Conservation (phyloP, 2,888 invertebrate genomes). For the Himalopsyche anomala region DNA sequence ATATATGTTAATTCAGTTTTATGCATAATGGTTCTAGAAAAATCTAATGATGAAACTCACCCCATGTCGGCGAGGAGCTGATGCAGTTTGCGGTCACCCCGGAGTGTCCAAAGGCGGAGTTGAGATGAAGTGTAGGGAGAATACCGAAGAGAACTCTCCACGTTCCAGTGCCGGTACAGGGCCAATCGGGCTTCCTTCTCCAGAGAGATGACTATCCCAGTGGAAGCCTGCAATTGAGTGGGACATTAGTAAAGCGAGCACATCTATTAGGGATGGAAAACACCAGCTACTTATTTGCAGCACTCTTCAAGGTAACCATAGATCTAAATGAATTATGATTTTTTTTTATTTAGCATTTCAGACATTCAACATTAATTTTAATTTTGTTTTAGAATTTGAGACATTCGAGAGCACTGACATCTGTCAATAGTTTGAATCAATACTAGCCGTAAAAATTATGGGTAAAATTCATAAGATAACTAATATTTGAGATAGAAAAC, state of each 20-base stretch:
- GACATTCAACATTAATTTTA: no score
- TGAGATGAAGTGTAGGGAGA: constrained; percentile 88
- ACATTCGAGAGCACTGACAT: no score
- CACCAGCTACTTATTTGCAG: neutral
- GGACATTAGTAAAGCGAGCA: neutral
- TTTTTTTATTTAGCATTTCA: no score
- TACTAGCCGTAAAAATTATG: no score
- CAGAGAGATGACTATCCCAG: constrained; percentile 72
- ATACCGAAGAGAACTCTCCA: constrained; percentile 89
- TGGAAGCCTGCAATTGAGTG: neutral
- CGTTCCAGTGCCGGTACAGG: constrained; percentile 94
- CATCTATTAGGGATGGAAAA: neutral
- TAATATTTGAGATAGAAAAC: no score
- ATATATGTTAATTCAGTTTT: no score
- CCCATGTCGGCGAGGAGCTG: constrained; percentile 96
- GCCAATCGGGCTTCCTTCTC: constrained; percentile 88
- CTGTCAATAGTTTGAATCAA: no score
- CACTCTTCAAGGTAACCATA: no score
- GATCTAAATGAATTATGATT: no score
- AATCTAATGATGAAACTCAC: constrained; percentile 70
- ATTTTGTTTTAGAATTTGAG: no score
- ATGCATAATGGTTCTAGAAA: no score
- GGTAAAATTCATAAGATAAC: no score
- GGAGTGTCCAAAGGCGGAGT: constrained; percentile 89
- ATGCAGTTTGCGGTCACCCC: constrained; percentile 88